Conservation (phyloP, 2,113 vertebrate species). For the Sialia sialis region DNA sequence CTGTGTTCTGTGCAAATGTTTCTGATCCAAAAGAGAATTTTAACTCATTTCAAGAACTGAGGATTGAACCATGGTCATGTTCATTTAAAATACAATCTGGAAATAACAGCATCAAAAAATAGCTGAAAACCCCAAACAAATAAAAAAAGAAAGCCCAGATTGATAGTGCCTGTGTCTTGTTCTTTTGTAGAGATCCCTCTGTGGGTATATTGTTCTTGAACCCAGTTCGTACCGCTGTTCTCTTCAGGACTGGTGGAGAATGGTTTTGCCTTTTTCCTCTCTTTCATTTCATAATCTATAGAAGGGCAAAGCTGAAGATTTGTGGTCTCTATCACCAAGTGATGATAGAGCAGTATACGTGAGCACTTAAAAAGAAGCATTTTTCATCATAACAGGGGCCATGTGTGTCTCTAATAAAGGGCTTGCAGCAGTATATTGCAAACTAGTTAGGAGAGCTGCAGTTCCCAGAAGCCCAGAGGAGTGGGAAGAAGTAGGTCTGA, state of each 20-base stretch:
- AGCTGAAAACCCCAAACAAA: neutral
- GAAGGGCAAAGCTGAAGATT: conserved; percentile 58
- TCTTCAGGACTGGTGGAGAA: neutral
- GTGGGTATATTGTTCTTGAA: neutral
- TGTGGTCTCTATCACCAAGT: conserved; percentile 42
- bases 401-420: conserved; percentile 58
- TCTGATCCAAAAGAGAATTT: neutral
- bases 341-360: conserved; percentile 58
- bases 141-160: neutral
- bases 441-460: neutral
- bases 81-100: neutral
- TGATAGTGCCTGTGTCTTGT: neutral
- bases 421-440: conserved; percentile 29
- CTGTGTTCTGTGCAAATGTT: neutral
- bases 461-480: conserved; percentile 50
- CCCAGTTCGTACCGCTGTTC: neutral
- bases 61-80: neutral
- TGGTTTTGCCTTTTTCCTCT: neutral
- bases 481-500: neutral
- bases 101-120: neutral
- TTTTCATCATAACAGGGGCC: conserved; percentile 65
- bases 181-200: neutral
- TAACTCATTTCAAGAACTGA: neutral
- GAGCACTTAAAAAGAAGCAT: conserved; percentile 51
- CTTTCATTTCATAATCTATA: conserved; percentile 38